phyloP scores from a whole-genome alignment of 2,113 vertebrate species.

The Lichenostomus cassidix region DNA sequence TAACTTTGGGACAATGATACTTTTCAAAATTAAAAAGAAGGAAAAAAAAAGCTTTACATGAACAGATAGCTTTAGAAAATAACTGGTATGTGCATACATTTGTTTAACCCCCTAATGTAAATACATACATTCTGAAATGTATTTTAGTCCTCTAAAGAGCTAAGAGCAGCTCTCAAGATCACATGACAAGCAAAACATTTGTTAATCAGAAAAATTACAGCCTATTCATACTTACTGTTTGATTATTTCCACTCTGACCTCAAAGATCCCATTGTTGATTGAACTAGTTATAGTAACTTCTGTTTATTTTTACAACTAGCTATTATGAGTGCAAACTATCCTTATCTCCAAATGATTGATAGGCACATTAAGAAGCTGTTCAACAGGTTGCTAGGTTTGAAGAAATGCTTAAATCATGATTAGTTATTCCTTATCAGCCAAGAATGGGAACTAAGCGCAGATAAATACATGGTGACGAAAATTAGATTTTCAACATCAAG shows the following conservation, averaged over 20 bases:
- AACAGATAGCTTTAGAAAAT: conserved; percentile 42
- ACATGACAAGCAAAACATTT: conserved; percentile 79
- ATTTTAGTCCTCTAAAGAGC: conserved; percentile 62
- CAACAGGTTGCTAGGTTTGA: conserved; percentile 82
- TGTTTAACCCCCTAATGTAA: conserved; percentile 70
- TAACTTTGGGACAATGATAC: neutral
- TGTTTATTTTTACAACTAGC: conserved; percentile 85
- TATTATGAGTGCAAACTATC: conserved; percentile 78
- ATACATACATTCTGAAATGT: conserved; percentile 71
- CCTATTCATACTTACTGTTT: conserved; percentile 81
- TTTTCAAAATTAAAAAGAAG: neutral
- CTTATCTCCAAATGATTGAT: conserved; percentile 84
- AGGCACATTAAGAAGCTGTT: conserved; percentile 83
- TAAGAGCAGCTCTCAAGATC: conserved; percentile 75
- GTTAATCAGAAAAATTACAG: conserved; percentile 84
- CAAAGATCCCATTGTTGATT: conserved; percentile 79
- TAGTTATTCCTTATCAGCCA: conserved; percentile 76
- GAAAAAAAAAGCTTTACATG: neutral
- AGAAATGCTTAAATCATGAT: conserved; percentile 80
- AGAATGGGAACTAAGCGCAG: conserved; percentile 66
- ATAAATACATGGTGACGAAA: conserved; percentile 72
- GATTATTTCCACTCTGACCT: conserved; percentile 80
- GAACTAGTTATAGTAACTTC: conserved; percentile 81
- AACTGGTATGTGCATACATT: conserved; percentile 48
- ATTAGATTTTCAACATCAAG: conserved; percentile 67